Evolutionary conservation across 2,113 vertebrate species (phyloP), one percentile per base, ranked within the genome.

Genomic region (Callocephalon fimbriatum): DNA sequence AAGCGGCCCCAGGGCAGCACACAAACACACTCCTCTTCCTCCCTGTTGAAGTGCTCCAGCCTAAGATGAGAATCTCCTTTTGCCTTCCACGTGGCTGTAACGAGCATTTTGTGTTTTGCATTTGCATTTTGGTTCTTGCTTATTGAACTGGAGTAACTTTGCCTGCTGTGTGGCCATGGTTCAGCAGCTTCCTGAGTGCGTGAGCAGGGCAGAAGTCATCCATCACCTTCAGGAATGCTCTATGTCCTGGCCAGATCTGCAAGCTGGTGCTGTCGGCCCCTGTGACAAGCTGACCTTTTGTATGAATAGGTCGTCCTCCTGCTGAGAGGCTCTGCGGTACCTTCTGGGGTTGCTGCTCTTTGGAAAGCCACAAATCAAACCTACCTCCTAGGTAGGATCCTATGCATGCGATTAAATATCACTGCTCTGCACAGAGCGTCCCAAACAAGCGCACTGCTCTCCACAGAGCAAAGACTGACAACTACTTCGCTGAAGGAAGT

Each of bases 241-340:
- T 53, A 4, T 0, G 3, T 23, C 17, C 79, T 8, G 27, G 56
- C 38, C 51, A 29, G 76, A 53, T n/a, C 88, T 4, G 37, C 7
- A 6, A 25, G 93, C 81, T 8, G 62, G 31, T n/a, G 73, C 82
- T 90, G 80, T 51, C 62, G 68, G 93, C 68, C 92, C 19, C 70
- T 10, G 31, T 75, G 91, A 94, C 82, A 96, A 50, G 90, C 88
- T 92, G 86, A 97, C 83, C 94, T 97, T 95, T 91, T 1, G 37
- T 23, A 54, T 74, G 92, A 90, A 68, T 72, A 96, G 91, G 93
- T 77, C 73, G 40, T 18, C 68, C 77, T 89, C 86, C 90, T 92
- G 78, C 81, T 22, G 89, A 94, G 95, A 96, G 77, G 71, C 58
- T 78, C 86, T 15, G 40, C 5, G 16, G 5, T 67, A 62, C 88